Evolutionary conservation across 1,140 invertebrate species (phyloP), one percentile per base, ranked within the genome.

Genomic region (Ephestia elutella): DNA sequence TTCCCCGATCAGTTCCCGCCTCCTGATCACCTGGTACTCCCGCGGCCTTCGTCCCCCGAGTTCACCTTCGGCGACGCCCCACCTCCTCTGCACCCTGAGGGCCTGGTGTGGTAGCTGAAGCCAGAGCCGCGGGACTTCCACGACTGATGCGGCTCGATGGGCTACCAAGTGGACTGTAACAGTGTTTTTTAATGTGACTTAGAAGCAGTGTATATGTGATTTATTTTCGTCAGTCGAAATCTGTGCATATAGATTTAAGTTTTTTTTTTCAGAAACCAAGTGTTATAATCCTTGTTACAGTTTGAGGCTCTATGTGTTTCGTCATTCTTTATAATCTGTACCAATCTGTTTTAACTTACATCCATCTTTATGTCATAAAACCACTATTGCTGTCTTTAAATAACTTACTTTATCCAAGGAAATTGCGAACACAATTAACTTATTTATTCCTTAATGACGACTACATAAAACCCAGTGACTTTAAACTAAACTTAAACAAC

Each of bases 61-160:
- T 89, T 88, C 78, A 83, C 85, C 57, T 89, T 89, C 73, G 81
- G 81, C 0, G 88, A 89, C 71, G 86, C 84, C 17, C 86, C 87
- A 17, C 86, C 85, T 0, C 86, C 85, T 35, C 68, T 89, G 50
- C 89, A 90, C 56, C 86, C 81, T 55, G 89, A 90, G 77, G 89
- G 87, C 28, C 74, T 90, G 65, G 89, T 90, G 54, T 90, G 89
- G 89, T 89, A 90, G 89, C 89, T 90, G 80, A 90, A 90, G 86
- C 87, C 89, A 75, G 89, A 90, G 89, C 89, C 89, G 89, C 87
- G 89, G 62, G 89, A 90, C 81, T 90, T 71, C 86, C 81, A 89
- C 86, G 89, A 90, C 78, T 90, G 89, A 90, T 89, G 89, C 85
- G 84, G 87, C 84, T 87, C 86, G 74, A 70, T 75, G 59, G 82